phyloP scores from a whole-genome alignment of 2,888 invertebrate species.

The Andrena haemorrhoa region DNA sequence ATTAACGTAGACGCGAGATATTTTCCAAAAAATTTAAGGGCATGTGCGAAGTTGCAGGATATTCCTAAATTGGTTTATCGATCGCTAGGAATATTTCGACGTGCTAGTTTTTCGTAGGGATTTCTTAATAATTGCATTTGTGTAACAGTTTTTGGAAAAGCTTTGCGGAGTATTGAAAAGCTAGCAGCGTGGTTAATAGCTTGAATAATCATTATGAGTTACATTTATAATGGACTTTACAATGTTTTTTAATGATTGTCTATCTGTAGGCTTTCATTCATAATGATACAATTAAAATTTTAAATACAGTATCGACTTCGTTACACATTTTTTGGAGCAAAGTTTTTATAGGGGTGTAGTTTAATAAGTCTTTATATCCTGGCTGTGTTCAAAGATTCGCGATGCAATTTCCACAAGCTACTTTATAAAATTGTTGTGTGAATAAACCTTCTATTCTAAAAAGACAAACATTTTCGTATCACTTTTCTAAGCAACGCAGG shows the following conservation, averaged over 20 bases:
- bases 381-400: too few species aligned
- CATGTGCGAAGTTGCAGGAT: neutral
- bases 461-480: too few species aligned
- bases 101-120: neutral
- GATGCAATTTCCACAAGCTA: too few species aligned
- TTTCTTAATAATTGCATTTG: neutral
- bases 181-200: neutral
- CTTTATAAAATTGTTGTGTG: too few species aligned
- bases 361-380: neutral
- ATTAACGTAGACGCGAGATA: neutral
- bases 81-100: neutral
- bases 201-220: neutral
- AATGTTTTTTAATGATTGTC: neutral
- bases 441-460: too few species aligned
- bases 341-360: neutral
- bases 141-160: neutral
- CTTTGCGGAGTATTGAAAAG: neutral
- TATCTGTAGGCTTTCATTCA: neutral
- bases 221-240: neutral
- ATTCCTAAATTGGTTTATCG: neutral
- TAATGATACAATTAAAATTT: neutral
- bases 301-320: neutral
- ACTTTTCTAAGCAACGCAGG: too few species aligned
- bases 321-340: neutral
- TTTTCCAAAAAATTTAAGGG: neutral